Evolutionary conservation across 2,888 invertebrate genomes (phyloP).

Genomic region (Megalurothrips usitatus): DNA sequence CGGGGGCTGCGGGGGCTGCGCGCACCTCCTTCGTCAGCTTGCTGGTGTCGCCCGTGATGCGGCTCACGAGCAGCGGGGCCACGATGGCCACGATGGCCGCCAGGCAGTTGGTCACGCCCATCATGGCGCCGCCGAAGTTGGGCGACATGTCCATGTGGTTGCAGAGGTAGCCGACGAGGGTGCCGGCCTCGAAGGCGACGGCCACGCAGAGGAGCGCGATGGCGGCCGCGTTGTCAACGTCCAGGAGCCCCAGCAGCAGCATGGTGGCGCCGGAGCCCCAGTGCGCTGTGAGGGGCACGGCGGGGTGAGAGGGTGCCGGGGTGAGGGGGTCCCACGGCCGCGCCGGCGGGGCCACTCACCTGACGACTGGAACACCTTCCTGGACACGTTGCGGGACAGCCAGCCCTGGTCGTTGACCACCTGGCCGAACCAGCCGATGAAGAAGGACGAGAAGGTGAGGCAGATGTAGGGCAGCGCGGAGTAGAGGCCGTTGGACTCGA

Average conservation of each 20-base stretch:
- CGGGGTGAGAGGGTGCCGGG: not conserved
- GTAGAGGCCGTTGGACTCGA: conserved; percentile 49
- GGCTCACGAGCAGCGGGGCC: conserved; percentile 67
- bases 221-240: conserved; percentile 50
- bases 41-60: not conserved
- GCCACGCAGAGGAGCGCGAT: conserved; percentile 63
- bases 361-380: not conserved
- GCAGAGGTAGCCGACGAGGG: conserved; percentile 61
- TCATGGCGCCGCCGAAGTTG: conserved; percentile 74
- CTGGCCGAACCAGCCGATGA: conserved; percentile 3
- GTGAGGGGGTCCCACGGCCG: not conserved
- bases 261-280: conserved; percentile 48
- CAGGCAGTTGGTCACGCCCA: conserved; percentile 77
- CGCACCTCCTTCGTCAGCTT: not conserved
- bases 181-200: conserved; percentile 68
- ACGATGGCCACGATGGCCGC: conserved; percentile 73
- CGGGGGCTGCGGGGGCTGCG: not conserved
- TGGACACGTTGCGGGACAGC: not conserved
- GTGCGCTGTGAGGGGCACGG: not conserved
- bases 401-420: not conserved
- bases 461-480: conserved; percentile 4
- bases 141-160: conserved; percentile 83
- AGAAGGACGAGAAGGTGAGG: not conserved
- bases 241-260: conserved; percentile 42
- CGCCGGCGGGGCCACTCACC: not conserved